Base-by-base conservation (phyloP, 2,888 invertebrate species). In the Cyclophora punctaria region DNA sequence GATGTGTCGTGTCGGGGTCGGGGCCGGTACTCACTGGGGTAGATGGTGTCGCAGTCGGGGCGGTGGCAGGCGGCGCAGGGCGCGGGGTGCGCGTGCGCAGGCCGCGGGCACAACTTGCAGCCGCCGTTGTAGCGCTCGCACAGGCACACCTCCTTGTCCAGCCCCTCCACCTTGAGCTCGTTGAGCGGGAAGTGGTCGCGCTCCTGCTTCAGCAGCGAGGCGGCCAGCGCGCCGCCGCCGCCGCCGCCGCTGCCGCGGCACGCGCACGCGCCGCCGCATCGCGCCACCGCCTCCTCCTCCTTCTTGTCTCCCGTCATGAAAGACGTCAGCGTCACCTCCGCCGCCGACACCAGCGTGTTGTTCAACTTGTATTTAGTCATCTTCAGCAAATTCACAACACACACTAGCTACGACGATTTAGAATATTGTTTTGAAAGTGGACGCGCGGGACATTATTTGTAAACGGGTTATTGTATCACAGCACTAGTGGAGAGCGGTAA, bases 331-430 rank as follows among this genome's bases (percentile, higher is more conserved):
- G 85, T 87, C 66, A 88, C 88, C 58, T 84, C 84, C 5, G 83
- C 76, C 37, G 83, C 64, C 5, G 84, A 76, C 0, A 79, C 75
- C 46, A 74, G 68, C 6, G 78, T 75, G 61, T 89, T 87, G 67
- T 87, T 90, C 63, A 90, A 64, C 64, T 89, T 90, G 69, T 90
- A 90, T 67, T 90, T 90, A 48, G 90, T 90, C 90, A 90, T 90
- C 57, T 66, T 80, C 52, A 50, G 55, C 52, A 55, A 49, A 47
- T 52, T 51, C 51, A 45, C 54, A 56, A 52, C n/a, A 7, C 20
- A 20, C 20, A 20, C 20, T 20, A 20, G 20, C 20, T 20, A 20
- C 20, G 20, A 20, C 20, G 50, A 59, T 58, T 67, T 78, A 83
- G 59, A 80, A 83, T 49, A 73, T 51, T n/a, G 79, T 78, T 74